Base-by-base conservation (phyloP, 2,888 invertebrate species). In the Thymelicus lineola region DNA sequence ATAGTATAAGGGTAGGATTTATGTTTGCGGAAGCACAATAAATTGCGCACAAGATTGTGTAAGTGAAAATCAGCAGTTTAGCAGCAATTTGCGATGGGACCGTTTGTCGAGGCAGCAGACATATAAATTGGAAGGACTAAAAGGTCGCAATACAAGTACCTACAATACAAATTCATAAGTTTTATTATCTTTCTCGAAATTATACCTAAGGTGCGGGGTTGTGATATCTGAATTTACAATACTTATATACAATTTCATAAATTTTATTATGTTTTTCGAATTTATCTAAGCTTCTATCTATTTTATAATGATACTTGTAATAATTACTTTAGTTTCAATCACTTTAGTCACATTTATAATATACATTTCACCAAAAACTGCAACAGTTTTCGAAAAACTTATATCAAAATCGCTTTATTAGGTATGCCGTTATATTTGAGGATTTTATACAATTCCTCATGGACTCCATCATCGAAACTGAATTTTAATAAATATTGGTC, bases 21-120 rank as follows among this genome's bases (percentile, higher is more conserved):
- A 76, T 74, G 69, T 63, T 71, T 64, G 64, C 55, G 70, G 65
- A 70, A 65, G 57, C 14, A 61, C 70, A 63, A 74, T 74, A 71
- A 74, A 73, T 76, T 70, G 62, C 55, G 36, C 17, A 50, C 60
- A 68, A 71, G 65, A 71, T 71, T 60, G 72, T 66, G 64, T 66
- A 66, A 69, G 68, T 66, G 66, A 71, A 72, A 71, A 66, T 72
- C 64, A 71, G 64, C 57, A 68, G 66, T 64, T 65, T 62, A 66
- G 65, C 42, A 57, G 62, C 58, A 65, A 70, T 71, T 66, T 73
- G 70, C 46, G 38, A 55, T 50, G 62, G 66, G 71, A 46, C 68
- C 62, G 66, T 55, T 55, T 68, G 68, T 71, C 57, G 68, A 63
- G n/a, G 15, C 20, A 20, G 62, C 38, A 45, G 12, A 55, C 62